phyloP scores from a whole-genome alignment of 1,140 invertebrate genomes.

The Heliconius melpomene region DNA sequence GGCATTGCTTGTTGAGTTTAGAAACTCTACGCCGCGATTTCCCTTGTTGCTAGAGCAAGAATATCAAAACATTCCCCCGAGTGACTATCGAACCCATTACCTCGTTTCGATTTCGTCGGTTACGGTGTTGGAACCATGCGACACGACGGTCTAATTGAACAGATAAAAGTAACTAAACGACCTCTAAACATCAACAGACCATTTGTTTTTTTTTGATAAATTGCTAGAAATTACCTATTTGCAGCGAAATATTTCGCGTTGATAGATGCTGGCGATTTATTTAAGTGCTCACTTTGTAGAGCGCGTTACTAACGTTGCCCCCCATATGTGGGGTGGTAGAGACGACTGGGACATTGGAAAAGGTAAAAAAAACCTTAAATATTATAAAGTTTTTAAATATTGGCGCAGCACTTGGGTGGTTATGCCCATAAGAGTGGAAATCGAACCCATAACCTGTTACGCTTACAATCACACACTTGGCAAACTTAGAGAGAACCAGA shows the following conservation, averaged over 20 bases:
- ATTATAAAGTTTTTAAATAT: not conserved
- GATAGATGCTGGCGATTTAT: slow-evolving; percentile 42
- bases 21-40: too few species aligned
- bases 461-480: not conserved
- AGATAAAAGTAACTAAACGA: slow-evolving; percentile 13
- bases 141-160: not conserved
- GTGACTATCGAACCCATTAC: too few species aligned
- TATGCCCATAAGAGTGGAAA: too few species aligned
- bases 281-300: slow-evolving; percentile 35
- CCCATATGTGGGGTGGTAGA: not conserved
- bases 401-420: too few species aligned
- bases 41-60: too few species aligned
- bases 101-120: too few species aligned
- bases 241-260: slow-evolving; percentile 30
- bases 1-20: too few species aligned
- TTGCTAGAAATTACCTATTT: slow-evolving; percentile 31
- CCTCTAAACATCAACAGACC: slow-evolving; percentile 20
- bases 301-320: not conserved
- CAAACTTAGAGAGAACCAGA: too few species aligned
- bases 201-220: slow-evolving; percentile 22
- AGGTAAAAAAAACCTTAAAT: not conserved
- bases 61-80: too few species aligned
- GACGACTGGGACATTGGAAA: not conserved
- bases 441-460: too few species aligned
- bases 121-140: too few species aligned